Evolutionary conservation across 2,888 invertebrate species (phyloP).

Genomic region (Malacosoma neustria): DNA sequence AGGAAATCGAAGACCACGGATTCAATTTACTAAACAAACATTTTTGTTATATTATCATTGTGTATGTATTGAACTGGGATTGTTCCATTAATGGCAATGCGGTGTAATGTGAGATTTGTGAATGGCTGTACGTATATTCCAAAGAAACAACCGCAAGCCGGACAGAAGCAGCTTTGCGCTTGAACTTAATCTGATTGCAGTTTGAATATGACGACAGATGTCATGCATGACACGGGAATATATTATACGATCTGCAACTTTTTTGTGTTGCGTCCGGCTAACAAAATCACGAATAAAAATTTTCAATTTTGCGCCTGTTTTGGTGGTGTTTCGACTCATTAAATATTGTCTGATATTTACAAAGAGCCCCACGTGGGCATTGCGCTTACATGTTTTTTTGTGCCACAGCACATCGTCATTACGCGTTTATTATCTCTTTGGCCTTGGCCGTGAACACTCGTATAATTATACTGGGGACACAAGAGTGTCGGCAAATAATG

Average conservation of each 20-base stretch:
- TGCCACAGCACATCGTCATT: slow-evolving; percentile 59
- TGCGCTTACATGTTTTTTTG: slow-evolving; percentile 41
- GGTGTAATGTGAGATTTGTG: slow-evolving; percentile 31
- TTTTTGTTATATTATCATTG: slow-evolving; percentile 4
- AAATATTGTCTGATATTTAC: slow-evolving; percentile 48
- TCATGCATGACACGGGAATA: slow-evolving; percentile 12
- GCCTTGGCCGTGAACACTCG: slow-evolving; percentile 73
- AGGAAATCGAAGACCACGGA: slow-evolving; percentile 9
- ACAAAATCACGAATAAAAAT: slow-evolving; percentile 8
- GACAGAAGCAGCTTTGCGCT: slow-evolving; percentile 19
- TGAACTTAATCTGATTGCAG: slow-evolving; percentile 24
- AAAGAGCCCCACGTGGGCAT: slow-evolving; percentile 59
- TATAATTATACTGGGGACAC: slow-evolving; percentile 45
- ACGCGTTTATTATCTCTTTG: slow-evolving; percentile 62
- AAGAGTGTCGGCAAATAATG: slow-evolving; percentile 41
- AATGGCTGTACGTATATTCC: slow-evolving; percentile 33
- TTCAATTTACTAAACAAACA: slow-evolving; percentile 23
- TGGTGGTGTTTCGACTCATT: slow-evolving; percentile 52
- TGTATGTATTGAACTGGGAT: slow-evolving; percentile 2
- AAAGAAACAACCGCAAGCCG: slow-evolving; percentile 25
- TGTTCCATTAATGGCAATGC: slow-evolving; percentile 29
- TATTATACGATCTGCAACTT: not conserved
- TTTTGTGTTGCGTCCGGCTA: not conserved
- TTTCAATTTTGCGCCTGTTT: slow-evolving; percentile 32
- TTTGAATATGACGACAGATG: slow-evolving; percentile 24